Conservation (phyloP, 2,888 invertebrate species). For the Torymus aiolomorphi region DNA sequence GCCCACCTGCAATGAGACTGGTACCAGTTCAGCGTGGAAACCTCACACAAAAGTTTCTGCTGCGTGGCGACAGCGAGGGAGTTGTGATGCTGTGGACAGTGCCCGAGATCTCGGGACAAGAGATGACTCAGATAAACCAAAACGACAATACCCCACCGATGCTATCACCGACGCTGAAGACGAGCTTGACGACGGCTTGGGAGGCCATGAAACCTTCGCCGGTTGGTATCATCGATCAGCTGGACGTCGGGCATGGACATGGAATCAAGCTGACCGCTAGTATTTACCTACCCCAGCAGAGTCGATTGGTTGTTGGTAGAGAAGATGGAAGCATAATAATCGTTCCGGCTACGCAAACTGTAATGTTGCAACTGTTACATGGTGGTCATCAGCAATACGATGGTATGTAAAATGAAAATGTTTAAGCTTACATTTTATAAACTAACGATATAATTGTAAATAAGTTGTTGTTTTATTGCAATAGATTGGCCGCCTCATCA, state of each 20-base stretch:
- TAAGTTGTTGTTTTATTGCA: conserved; percentile 32
- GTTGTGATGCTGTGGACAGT: conserved; percentile 92
- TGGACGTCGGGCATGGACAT: conserved; percentile 85
- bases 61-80: conserved; percentile 95
- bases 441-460: background rate
- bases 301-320: conserved; percentile 94
- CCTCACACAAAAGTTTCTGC: conserved; percentile 81
- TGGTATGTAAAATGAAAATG: conserved; percentile 76
- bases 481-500: conserved; percentile 94
- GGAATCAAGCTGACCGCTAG: conserved; percentile 92
- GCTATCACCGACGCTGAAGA: conserved; percentile 86
- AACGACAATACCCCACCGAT: conserved; percentile 77
- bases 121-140: conserved; percentile 79
- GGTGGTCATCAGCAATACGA: conserved; percentile 89
- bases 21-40: conserved; percentile 83
- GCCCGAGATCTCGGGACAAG: conserved; percentile 86
- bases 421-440: background rate
- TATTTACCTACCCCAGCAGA: conserved; percentile 95
- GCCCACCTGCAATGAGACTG: conserved; percentile 93
- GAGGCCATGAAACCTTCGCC: conserved; percentile 90
- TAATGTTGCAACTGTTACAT: conserved; percentile 93
- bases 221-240: conserved; percentile 92
- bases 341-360: conserved; percentile 95
- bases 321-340: conserved; percentile 98
- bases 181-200: conserved; percentile 92